These are phyloP conservation scores for Andrena cerasifolii DNA, from an alignment of 1,140 invertebrate genomes.

Conservation along the genomic window DNA sequence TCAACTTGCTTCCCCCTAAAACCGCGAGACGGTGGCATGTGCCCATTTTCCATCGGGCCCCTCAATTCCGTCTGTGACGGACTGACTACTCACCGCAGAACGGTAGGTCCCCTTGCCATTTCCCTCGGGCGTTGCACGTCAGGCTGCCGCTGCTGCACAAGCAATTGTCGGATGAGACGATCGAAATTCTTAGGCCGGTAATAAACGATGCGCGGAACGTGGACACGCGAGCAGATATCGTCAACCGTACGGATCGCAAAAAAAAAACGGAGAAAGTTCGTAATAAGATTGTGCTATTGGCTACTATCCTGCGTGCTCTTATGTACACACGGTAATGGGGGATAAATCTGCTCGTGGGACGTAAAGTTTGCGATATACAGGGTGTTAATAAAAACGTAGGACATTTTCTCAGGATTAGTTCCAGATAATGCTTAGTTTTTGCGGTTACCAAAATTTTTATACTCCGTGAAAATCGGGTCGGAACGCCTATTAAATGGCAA, in stretches of 20 bases:
- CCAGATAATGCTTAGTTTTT: too few relatives aligned
- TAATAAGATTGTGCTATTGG: slow-evolving; percentile 31
- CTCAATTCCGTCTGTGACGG: not conserved
- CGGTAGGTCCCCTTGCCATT: slow-evolving; percentile 91
- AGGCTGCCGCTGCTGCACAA: slow-evolving; percentile 82
- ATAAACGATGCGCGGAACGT: slow-evolving; percentile 9
- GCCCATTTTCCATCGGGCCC: too few relatives aligned
- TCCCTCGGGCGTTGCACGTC: slow-evolving; percentile 86
- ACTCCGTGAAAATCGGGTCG: too few relatives aligned
- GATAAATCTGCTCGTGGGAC: too few relatives aligned
- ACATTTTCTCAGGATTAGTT: too few relatives aligned
- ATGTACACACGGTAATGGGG: too few relatives aligned
- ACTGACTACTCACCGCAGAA: slow-evolving; percentile 88
- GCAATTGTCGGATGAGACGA: slow-evolving; percentile 37
- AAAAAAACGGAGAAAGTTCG: slow-evolving; percentile 59
- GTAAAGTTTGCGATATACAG: too few relatives aligned
- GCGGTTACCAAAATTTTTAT: too few relatives aligned
- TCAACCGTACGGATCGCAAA: slow-evolving; percentile 25
- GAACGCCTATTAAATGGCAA: too few relatives aligned
- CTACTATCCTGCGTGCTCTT: slow-evolving; percentile 13
- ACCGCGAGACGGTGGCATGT: too few relatives aligned
- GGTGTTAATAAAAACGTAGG: too few relatives aligned
- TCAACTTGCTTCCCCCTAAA: too few relatives aligned
- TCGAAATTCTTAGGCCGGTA: slow-evolving; percentile 2
- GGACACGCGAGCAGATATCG: slow-evolving; percentile 13